Evolutionary conservation across 2,113 vertebrate genomes (phyloP).

Genomic region (Rhinopomastus cyanomelas): DNA sequence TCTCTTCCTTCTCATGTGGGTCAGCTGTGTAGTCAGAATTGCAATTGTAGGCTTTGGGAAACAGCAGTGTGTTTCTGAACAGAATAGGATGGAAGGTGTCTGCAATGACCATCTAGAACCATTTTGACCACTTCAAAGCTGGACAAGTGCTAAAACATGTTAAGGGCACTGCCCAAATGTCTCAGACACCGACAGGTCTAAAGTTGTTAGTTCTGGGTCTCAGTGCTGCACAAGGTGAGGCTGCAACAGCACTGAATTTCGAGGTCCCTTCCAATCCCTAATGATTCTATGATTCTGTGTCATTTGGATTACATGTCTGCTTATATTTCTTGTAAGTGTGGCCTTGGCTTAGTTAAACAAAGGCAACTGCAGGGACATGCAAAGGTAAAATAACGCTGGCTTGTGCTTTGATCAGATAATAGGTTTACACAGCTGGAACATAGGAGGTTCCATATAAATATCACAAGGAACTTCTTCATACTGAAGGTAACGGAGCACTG

Average conservation of each 20-base stretch:
- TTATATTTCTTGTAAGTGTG: too few species aligned
- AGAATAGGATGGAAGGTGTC: background rate
- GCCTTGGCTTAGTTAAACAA: too few species aligned
- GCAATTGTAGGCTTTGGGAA: background rate
- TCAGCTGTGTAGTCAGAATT: background rate
- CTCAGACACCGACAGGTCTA: background rate
- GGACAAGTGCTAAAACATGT: background rate
- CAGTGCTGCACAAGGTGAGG: background rate
- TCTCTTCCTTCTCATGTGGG: background rate
- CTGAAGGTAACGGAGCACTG: too few species aligned
- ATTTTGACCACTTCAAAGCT: background rate
- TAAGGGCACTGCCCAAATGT: background rate
- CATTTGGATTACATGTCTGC: too few species aligned
- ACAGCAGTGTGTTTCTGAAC: background rate
- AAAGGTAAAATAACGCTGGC: too few species aligned
- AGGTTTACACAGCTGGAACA: too few species aligned
- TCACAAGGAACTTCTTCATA: too few species aligned
- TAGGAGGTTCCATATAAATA: too few species aligned
- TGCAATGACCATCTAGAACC: background rate
- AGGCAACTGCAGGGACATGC: too few species aligned
- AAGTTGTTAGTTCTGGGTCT: background rate
- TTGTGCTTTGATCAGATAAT: too few species aligned
- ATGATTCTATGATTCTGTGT: too few species aligned
- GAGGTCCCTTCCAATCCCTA: too few species aligned
- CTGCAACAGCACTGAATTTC: fast-evolving